Evolutionary conservation across 2,888 invertebrate species (phyloP), one percentile per base, ranked within the genome.

Genomic region (Euspilapteryx auroguttella): DNA sequence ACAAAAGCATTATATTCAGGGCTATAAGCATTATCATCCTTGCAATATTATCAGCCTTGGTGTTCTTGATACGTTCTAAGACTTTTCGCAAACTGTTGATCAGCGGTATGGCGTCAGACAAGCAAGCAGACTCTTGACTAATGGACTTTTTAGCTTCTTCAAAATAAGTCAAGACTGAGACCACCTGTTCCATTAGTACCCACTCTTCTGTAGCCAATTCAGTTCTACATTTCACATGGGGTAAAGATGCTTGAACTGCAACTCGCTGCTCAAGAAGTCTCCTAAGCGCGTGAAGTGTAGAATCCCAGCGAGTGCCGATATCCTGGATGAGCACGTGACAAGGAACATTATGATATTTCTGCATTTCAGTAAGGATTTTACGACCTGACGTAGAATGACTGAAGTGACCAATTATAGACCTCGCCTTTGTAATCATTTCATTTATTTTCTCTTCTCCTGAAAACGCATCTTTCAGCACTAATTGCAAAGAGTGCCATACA

Each of bases 281-380:
- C 15, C 34, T 37, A 25, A 40, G 29, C 25, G 33, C 34, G 3
- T 36, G 35, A 33, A 35, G 32, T 17, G 40, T 40, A 14, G 37
- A 40, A 30, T 42, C 36, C 38, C 38, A 39, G 32, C 39, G 35
- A 31, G 37, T 41, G 12, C n/a, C 11, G 28, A 41, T 34, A 33
- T 40, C 37, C 29, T 39, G 36, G 14, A 40, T 37, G 25, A 41
- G 36, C 14, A 40, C 38, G 20, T 35, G 40, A 34, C 31, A 30
- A 28, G 39, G 39, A 36, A 37, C 29, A 14, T 37, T 39, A 35
- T 37, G 35, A 36, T 37, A 31, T 34, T 38, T 31, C 32, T 40
- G 39, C 36, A 36, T 36, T 35, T 39, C 37, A 15, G 29, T 38
- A 14, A 39, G 34, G 26, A 37, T 37, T 36, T 39, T 39, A 12